Base-by-base conservation (phyloP, 1,140 invertebrate species). In the Babylonia areolata region DNA sequence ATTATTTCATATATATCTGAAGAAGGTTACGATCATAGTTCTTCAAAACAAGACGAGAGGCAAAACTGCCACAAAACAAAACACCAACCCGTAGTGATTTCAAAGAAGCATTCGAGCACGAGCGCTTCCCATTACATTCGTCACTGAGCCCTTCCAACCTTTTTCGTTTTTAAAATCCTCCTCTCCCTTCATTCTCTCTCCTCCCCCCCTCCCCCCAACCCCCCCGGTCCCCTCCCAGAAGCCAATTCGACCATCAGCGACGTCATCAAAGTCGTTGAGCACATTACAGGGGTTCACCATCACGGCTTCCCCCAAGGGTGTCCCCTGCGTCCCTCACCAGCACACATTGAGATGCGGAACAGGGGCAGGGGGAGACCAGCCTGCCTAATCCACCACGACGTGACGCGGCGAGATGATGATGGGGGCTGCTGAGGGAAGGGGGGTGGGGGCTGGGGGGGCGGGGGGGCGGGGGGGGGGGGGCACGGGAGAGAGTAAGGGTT, bases 331-430 rank as follows among this genome's bases (percentile, higher is more conserved):
- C 58, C 28, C 58, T 6, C 58, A 64, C 58, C 58, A n/a, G 28
- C 58, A 64, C 58, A 64, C 58, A 64, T 64, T 64, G 58, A 64
- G 58, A 64, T 64, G 58, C 58, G 58, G 58, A 64, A 23, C 58
- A 64, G 58, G 58, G 58, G 5, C 12, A 23, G 17, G 12, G 58
- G 58, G 58, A 64, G 5, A 64, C 20, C 28, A 23, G 28, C 28
- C 58, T 64, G 58, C 17, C 58, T 64, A 64, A 64, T 64, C 17
- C 58, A 12, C 23, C 58, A 12, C 20, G 58, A 64, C 58, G 58
- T 64, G 58, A 64, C 58, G 58, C 15, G 58, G 23, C 58, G 28
- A 12, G 17, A 6, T 64, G 58, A 64, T 64, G 58, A 23, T 12
- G 28, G 58, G 15, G 15, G 58, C 3, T 9, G 58, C 3, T 6